Conservation (phyloP, 2,113 vertebrate genomes). For the Acanthochromis polyacanthus region DNA sequence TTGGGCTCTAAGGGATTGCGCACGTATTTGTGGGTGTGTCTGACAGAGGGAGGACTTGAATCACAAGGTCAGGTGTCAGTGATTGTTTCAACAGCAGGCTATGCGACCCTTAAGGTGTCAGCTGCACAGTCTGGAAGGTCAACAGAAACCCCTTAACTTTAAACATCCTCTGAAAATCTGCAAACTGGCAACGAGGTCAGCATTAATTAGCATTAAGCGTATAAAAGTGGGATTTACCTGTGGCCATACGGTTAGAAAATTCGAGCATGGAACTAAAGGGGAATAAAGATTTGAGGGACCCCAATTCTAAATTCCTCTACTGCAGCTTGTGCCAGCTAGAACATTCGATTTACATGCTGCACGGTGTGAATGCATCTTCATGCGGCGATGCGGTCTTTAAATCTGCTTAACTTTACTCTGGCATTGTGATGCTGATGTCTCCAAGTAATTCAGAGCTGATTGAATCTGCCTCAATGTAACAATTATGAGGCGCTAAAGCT, state of each 20-base stretch:
- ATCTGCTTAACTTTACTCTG: slow-evolving; percentile 30
- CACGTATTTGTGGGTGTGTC: slow-evolving; percentile 1
- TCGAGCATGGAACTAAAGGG: slow-evolving; percentile 7
- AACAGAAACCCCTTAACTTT: slow-evolving; percentile 33
- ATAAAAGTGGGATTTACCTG: slow-evolving; percentile 25
- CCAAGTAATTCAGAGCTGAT: slow-evolving; percentile 22
- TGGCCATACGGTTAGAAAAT: slow-evolving; percentile 37
- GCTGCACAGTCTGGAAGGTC: slow-evolving; percentile 19
- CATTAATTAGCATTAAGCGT: slow-evolving; percentile 16
- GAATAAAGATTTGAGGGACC: slow-evolving; percentile 31
- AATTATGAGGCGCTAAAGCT: slow-evolving; percentile 56
- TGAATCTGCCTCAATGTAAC: slow-evolving; percentile 49
- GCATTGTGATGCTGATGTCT: slow-evolving; percentile 34
- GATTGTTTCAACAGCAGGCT: slow-evolving; percentile 34
- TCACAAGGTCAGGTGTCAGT: slow-evolving; percentile 54
- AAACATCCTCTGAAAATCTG: slow-evolving; percentile 51
- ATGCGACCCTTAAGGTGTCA: slow-evolving; percentile 13
- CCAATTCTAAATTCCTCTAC: neutral
- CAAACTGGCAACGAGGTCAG: slow-evolving; percentile 2
- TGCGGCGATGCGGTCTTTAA: slow-evolving; percentile 25
- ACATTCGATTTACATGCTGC: slow-evolving; percentile 34
- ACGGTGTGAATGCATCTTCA: slow-evolving; percentile 13
- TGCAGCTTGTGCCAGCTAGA: slow-evolving; percentile 24
- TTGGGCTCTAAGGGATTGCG: neutral
- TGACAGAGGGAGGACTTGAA: slow-evolving; percentile 37